Conservation (phyloP, 2,888 invertebrate genomes). For the Noctua janthina region DNA sequence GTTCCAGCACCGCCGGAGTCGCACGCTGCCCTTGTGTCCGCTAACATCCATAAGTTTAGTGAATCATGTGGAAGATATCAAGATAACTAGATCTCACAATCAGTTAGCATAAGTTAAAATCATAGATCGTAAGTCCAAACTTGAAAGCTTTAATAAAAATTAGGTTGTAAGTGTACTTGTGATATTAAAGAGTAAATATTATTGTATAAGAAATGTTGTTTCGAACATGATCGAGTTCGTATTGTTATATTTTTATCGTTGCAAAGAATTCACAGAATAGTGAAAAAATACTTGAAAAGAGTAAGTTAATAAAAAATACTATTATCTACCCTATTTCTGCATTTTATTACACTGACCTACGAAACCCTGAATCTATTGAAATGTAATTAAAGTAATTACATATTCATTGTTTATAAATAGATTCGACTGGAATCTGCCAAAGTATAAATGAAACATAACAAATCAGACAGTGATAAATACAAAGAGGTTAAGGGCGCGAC, state of each 20-base stretch:
- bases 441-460: constrained; percentile 71
- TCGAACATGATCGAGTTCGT: constrained; percentile 84
- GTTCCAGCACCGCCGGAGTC: constrained; percentile 90
- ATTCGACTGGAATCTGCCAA: constrained; percentile 60
- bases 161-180: constrained; percentile 89
- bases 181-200: constrained; percentile 90
- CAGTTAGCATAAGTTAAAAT: constrained; percentile 77
- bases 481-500: constrained; percentile 83
- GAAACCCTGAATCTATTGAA: constrained; percentile 42
- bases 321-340: constrained; percentile 83
- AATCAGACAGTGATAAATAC: constrained; percentile 76
- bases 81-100: constrained; percentile 86
- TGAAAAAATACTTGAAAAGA: constrained; percentile 81
- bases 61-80: constrained; percentile 83
- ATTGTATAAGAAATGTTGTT: constrained; percentile 89
- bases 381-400: constrained; percentile 35
- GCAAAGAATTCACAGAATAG: constrained; percentile 86
- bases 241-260: constrained; percentile 90
- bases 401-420: constrained; percentile 59
- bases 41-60: constrained; percentile 81
- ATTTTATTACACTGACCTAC: constrained; percentile 78
- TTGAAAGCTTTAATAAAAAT: constrained; percentile 89
- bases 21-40: constrained; percentile 83
- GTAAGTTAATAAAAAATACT: constrained; percentile 86
- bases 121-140: constrained; percentile 87